Base-by-base conservation (phyloP, 2,888 invertebrate genomes). In the Athalia cordata region DNA sequence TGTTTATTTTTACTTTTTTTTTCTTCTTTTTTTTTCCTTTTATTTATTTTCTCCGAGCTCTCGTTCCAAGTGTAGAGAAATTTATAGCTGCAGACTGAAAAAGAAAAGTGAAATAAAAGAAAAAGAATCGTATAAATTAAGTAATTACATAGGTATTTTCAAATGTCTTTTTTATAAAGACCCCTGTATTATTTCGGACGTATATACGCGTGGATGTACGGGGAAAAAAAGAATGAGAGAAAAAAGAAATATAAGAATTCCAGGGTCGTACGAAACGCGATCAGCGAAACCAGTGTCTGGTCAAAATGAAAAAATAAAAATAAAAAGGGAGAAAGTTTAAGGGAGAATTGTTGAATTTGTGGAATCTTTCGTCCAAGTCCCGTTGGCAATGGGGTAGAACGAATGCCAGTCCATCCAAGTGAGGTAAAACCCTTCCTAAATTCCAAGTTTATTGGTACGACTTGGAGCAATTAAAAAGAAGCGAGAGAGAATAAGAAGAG, bases 391-490 rank as follows among this genome's bases (percentile, higher is more conserved):
- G 49, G 66, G 66, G 47, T 6, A 66, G 66, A 65, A 65, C 65
- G 47, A 49, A 15, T 59, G 64, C 45, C 43, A 45, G 5, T 6
- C 9, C 55, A 8, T 55, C 55, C 4, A 55, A 55, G n/a, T 55
- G 4, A 13, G n/a, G 72, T 59, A 72, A 59, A 59, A 72, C 72
- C 72, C 29, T 43, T 57, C 47, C 59, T 59, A 59, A 72, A 72
- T 72, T 72, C 72, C 57, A 9, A 72, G 72, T 72, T 72, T 72
- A 72, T 72, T 72, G 72, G 57, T 45, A 72, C 57, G 59, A 59
- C 47, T 72, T 72, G 9, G 72, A 59, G 47, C 72, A 72, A 72
- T 72, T 72, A 72, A 72, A 59, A 72, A 59, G 7, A n/a, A 72
- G n/a, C 50, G 13, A 59, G 11, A 47, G 59, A 47, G 72, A 59